Evolutionary conservation across 2,888 invertebrate genomes (phyloP).

Genomic region (Oxytorus armatus): DNA sequence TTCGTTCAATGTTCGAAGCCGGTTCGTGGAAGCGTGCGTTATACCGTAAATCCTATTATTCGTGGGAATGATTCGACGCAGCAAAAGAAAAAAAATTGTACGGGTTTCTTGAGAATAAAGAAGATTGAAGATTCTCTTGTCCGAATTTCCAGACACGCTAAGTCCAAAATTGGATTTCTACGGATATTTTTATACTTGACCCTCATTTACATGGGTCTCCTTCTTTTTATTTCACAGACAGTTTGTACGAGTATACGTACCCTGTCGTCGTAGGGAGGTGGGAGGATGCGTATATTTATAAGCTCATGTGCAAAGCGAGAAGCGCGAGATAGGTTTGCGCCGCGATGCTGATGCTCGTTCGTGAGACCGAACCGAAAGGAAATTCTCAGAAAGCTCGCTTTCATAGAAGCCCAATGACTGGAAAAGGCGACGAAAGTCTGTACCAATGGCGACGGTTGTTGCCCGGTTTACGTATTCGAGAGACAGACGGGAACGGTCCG

Average conservation of each 20-base stretch:
- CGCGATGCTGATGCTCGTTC: conserved; percentile 17
- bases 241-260: too few species aligned
- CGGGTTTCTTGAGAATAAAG: too few species aligned
- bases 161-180: too few species aligned
- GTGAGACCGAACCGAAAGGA: conserved; percentile 32
- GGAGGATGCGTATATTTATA: conserved; percentile 41
- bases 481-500: background rate
- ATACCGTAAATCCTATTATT: background rate
- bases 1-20: background rate
- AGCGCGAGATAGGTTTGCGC: conserved; percentile 21
- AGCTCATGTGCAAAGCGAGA: conserved; percentile 25
- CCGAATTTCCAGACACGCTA: too few species aligned
- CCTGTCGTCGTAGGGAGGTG: conserved; percentile 6
- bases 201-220: too few species aligned
- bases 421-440: conserved; percentile 30
- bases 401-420: conserved; percentile 40
- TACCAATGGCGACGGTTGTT: conserved; percentile 17
- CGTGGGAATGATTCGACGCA: too few species aligned
- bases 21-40: background rate
- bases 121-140: too few species aligned
- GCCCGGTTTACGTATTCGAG: background rate
- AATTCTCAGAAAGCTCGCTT: conserved; percentile 56
- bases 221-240: too few species aligned
- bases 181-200: too few species aligned
- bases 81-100: too few species aligned